Percentiles rank a stretch among this genome's conserved stretches.
Conservation (phyloP, 1,140 invertebrate genomes). For the Papilio dardanus region DNA sequence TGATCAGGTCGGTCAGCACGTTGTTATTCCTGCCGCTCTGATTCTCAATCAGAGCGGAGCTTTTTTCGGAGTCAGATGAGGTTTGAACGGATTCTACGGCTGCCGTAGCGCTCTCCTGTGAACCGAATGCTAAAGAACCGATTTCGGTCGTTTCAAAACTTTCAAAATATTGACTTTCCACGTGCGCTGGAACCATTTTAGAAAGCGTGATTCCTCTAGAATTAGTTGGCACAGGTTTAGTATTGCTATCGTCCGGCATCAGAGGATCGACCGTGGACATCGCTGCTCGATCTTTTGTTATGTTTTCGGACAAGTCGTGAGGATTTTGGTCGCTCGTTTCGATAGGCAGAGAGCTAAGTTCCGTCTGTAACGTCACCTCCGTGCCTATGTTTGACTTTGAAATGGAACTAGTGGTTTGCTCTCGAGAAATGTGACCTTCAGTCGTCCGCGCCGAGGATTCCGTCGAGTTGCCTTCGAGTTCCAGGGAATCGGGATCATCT, state of each 20-base stretch:
- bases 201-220: slow-evolving; percentile 55
- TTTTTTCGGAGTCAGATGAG: slow-evolving; percentile 56
- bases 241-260: slow-evolving; percentile 42
- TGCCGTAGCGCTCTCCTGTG: slow-evolving; percentile 64
- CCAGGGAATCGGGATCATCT: slow-evolving; percentile 43
- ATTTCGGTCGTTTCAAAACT: slow-evolving; percentile 72
- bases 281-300: slow-evolving; percentile 53
- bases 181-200: slow-evolving; percentile 44
- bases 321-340: slow-evolving; percentile 78
- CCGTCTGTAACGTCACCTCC: slow-evolving; percentile 67
- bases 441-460: slow-evolving; percentile 37
- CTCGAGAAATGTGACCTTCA: slow-evolving; percentile 40
- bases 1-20: slow-evolving; percentile 75
- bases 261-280: slow-evolving; percentile 50
- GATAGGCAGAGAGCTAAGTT: slow-evolving; percentile 72
- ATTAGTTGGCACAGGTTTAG: slow-evolving; percentile 48
- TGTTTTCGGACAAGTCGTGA: slow-evolving; percentile 59
- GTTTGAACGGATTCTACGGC: slow-evolving; percentile 72
- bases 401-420: slow-evolving; percentile 54
- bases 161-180: slow-evolving; percentile 56
- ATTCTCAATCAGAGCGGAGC: slow-evolving; percentile 65
- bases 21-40: slow-evolving; percentile 59
- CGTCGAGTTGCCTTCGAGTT: slow-evolving; percentile 27
- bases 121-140: slow-evolving; percentile 61
- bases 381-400: slow-evolving; percentile 61